Conservation (phyloP, 1,140 invertebrate species). For the Pogonus chalceus region DNA sequence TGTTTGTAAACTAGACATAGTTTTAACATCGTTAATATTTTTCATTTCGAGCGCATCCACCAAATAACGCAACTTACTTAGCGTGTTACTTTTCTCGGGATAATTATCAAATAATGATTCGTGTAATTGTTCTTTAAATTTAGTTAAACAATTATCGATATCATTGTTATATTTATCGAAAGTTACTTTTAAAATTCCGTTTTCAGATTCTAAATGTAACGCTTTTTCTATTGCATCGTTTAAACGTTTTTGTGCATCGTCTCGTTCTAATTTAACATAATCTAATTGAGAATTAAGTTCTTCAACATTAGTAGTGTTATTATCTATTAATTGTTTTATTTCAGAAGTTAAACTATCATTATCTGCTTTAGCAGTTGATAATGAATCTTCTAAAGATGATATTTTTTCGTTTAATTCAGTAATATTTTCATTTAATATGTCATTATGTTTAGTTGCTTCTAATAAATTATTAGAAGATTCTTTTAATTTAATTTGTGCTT, state of each 20-base stretch:
- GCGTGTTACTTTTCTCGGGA: background rate
- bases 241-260: background rate
- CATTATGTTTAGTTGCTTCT: background rate
- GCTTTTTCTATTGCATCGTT: background rate
- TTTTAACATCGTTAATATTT: constrained; percentile 5
- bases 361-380: background rate
- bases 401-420: background rate
- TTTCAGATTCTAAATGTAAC: background rate
- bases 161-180: background rate
- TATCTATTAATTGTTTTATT: background rate
- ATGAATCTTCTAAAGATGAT: background rate
- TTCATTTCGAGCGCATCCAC: constrained; percentile 8
- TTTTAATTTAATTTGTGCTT: background rate
- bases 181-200: background rate
- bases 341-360: background rate
- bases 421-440: background rate
- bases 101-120: background rate
- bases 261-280: background rate
- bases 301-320: background rate
- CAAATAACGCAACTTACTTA: constrained; percentile 5
- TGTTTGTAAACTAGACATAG: background rate
- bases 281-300: background rate
- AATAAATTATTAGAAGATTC: background rate
- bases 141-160: background rate
- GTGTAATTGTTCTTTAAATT: background rate